Conservation (phyloP, 2,113 vertebrate genomes). For the Gallinago undulata region DNA sequence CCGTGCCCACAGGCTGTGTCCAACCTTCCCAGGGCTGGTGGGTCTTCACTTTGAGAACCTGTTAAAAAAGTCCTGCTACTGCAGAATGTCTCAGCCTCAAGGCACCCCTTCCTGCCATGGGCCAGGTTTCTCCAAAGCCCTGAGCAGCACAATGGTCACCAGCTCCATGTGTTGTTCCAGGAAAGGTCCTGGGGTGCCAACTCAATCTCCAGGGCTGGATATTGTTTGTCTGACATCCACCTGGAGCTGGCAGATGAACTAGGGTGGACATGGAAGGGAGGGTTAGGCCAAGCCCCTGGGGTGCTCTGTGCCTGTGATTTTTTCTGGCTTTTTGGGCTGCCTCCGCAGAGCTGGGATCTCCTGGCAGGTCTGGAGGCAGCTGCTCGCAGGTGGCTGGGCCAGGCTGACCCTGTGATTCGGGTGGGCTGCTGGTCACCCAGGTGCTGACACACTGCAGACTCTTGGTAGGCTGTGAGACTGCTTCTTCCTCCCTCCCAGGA, state of each 20-base stretch:
- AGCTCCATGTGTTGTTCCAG: accelerated
- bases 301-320: not conserved
- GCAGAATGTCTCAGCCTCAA: not conserved
- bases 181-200: not conserved
- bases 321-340: not conserved
- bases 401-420: not conserved
- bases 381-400: not conserved
- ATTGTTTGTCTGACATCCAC: not conserved
- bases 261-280: not conserved
- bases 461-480: accelerated
- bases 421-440: not conserved
- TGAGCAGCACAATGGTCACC: not conserved
- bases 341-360: not conserved
- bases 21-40: not conserved
- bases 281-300: accelerated
- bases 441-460: not conserved
- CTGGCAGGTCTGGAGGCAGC: not conserved
- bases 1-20: not conserved
- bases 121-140: not conserved
- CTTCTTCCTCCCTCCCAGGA: not conserved
- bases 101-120: not conserved
- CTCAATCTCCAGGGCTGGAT: not conserved
- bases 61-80: not conserved
- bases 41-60: not conserved
- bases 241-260: not conserved